Conservation (phyloP, 2,888 invertebrate species). For the Acanthoscelides obtectus region DNA sequence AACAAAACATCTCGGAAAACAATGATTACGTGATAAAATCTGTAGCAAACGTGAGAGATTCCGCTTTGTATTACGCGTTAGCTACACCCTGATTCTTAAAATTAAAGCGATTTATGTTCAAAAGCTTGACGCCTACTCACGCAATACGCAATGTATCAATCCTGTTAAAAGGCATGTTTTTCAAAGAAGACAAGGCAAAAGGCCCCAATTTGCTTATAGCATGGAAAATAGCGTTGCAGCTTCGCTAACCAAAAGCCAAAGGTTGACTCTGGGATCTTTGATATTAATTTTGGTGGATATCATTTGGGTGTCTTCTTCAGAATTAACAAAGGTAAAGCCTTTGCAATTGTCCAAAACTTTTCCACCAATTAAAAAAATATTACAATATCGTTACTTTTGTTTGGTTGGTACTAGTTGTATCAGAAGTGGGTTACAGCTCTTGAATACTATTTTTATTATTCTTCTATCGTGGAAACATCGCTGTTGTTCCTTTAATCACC, state of each 20-base stretch:
- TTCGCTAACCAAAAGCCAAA: constrained; percentile 62
- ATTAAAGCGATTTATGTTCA: background rate
- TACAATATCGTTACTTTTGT: no score
- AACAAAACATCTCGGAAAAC: background rate
- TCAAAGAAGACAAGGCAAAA: background rate
- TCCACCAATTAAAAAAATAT: no score
- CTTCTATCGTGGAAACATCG: no score
- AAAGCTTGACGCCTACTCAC: background rate
- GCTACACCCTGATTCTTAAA: background rate
- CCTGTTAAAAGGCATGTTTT: background rate
- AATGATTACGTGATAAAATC: background rate
- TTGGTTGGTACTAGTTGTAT: no score
- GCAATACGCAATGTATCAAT: background rate
- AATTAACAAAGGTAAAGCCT: constrained; percentile 88
- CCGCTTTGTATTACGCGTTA: background rate
- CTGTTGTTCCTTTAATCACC: no score
- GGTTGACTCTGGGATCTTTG: constrained; percentile 78
- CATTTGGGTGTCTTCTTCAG: constrained; percentile 94
- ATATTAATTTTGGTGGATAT: constrained; percentile 87
- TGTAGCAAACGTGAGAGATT: background rate
- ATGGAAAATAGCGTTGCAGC: constrained; percentile 32
- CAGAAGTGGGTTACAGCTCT: no score
- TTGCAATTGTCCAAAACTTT: no score
- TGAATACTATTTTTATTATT: background rate
- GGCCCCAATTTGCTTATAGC: background rate